A percentile compares a stretch with the other conserved stretches of the same genome.
Evolutionary conservation across 1,140 invertebrate genomes (phyloP).

Genomic region (Reticulitermes speratus): DNA sequence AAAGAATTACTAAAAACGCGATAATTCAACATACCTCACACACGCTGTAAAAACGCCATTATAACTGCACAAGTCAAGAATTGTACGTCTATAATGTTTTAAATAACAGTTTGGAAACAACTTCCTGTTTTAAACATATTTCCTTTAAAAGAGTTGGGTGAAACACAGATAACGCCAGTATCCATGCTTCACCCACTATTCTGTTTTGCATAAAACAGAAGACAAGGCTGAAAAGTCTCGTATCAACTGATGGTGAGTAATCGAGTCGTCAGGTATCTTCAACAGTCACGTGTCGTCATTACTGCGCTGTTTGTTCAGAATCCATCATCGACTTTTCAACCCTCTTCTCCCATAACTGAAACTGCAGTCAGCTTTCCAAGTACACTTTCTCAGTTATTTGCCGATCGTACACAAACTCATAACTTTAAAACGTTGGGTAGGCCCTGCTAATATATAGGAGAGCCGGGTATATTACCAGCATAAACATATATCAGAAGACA

Average conservation of each 20-base stretch:
- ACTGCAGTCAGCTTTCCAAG: constrained; percentile 2
- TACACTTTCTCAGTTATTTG: background rate
- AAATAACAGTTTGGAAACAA: background rate
- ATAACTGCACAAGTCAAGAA: background rate
- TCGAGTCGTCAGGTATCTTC: background rate
- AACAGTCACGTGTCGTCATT: background rate
- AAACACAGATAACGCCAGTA: background rate
- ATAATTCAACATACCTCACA: no score
- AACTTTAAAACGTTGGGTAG: background rate
- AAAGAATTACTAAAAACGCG: no score
- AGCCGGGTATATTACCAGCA: background rate
- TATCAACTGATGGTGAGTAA: background rate
- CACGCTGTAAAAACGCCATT: background rate
- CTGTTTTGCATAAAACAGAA: background rate
- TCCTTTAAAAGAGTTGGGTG: background rate
- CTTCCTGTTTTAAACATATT: background rate
- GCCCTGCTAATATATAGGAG: background rate
- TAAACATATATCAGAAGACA: background rate
- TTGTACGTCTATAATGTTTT: background rate
- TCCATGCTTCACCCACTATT: background rate
- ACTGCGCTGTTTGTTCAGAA: background rate
- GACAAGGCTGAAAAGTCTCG: background rate
- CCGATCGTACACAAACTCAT: background rate
- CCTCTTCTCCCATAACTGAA: no score
- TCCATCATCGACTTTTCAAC: background rate